Percentiles rank a stretch among this genome's conserved stretches.
Evolutionary conservation across 2,888 invertebrate genomes (phyloP).

Genomic region (Philereme transversata): DNA sequence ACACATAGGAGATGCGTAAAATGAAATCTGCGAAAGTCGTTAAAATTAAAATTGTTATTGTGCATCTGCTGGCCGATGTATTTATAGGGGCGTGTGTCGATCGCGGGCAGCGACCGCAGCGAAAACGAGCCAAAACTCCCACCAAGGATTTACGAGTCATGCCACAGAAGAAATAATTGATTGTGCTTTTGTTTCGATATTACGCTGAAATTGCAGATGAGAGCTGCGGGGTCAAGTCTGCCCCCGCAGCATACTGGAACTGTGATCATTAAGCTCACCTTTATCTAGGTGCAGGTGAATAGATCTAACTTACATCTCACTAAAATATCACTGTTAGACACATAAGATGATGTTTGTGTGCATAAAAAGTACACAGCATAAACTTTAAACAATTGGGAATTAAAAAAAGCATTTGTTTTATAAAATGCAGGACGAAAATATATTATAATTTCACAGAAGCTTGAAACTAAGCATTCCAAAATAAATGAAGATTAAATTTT

Average conservation of each 20-base stretch:
- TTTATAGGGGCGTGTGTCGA: constrained; percentile 69
- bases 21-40: constrained; percentile 58
- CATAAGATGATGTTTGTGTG: too few relatives aligned
- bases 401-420: too few relatives aligned
- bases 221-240: too few relatives aligned
- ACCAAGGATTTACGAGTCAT: constrained; percentile 24
- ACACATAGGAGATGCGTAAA: constrained; percentile 27
- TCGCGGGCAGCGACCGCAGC: constrained; percentile 50
- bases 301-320: too few relatives aligned
- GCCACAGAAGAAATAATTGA: too few relatives aligned
- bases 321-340: too few relatives aligned
- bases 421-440: constrained; percentile 4
- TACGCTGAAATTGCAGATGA: constrained; percentile 13
- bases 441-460: constrained; percentile 13
- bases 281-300: too few relatives aligned
- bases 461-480: constrained; percentile 12
- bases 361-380: too few relatives aligned
- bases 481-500: constrained; percentile 15
- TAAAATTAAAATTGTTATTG: constrained; percentile 60
- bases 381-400: too few relatives aligned
- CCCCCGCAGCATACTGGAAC: neutral
- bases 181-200: constrained; percentile 18
- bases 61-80: constrained; percentile 69
- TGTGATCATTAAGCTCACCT: too few relatives aligned
- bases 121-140: constrained; percentile 42